Evolutionary conservation across 2,888 invertebrate genomes (phyloP).

Genomic region (Harpalus rufipes): DNA sequence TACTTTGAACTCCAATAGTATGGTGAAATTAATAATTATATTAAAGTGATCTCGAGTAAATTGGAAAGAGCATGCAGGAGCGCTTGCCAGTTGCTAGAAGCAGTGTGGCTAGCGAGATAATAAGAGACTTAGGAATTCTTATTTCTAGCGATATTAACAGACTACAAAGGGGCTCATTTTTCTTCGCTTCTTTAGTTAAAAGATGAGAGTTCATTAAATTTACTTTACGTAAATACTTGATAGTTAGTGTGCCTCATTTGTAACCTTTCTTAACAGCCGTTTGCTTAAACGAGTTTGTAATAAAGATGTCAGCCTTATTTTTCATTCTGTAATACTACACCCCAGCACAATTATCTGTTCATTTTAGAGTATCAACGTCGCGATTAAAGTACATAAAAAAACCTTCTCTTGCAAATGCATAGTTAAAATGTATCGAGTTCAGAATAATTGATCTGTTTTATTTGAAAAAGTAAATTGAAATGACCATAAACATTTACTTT

Average conservation of each 20-base stretch:
- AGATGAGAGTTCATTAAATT: constrained; percentile 63
- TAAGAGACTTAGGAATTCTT: constrained; percentile 56
- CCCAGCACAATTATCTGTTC: neutral
- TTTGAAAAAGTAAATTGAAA: no score
- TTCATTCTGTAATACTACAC: neutral
- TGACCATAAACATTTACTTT: no score
- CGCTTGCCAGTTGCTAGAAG: constrained; percentile 16
- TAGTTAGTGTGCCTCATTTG: constrained; percentile 52
- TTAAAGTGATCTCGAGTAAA: constrained; percentile 56
- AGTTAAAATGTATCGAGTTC: no score
- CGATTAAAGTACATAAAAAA: no score
- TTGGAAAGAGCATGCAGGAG: constrained; percentile 34
- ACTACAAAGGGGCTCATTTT: constrained; percentile 48
- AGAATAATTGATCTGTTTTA: no score
- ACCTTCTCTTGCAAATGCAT: no score
- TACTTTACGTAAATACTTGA: constrained; percentile 61
- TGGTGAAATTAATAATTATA: constrained; percentile 61
- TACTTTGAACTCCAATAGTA: constrained; percentile 34
- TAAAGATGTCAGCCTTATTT: constrained; percentile 15
- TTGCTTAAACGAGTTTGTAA: constrained; percentile 46
- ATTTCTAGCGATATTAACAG: constrained; percentile 37
- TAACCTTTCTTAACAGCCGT: constrained; percentile 37
- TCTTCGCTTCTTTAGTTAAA: constrained; percentile 53
- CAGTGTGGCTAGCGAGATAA: constrained; percentile 36
- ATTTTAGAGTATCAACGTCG: neutral